Percentiles rank a stretch among this genome's conserved stretches.
phyloP scores from a whole-genome alignment of 2,797 vertebrate species.

The Arnoldichthys spilopterus region DNA sequence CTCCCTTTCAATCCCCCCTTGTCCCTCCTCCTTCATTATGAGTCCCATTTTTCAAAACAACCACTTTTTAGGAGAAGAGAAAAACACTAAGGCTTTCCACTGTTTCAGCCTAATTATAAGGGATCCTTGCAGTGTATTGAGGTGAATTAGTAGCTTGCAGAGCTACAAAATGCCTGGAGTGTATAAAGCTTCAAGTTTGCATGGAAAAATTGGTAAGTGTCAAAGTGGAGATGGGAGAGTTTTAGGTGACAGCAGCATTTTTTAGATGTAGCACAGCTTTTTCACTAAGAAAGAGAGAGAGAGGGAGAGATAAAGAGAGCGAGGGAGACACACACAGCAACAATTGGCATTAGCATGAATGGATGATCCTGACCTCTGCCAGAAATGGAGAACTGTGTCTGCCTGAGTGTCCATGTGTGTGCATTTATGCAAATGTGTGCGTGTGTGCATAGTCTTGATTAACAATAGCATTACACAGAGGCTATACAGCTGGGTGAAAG shows the following conservation, averaged over 20 bases:
- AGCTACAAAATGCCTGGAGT: background rate
- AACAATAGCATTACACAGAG: constrained; percentile 41
- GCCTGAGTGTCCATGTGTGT: constrained; percentile 1
- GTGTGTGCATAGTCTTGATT: constrained; percentile 43
- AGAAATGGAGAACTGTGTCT: constrained; percentile 15
- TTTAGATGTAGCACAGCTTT: constrained; percentile 27
- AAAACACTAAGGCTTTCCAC: background rate
- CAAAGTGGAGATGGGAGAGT: constrained; percentile 27
- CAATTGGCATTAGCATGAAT: constrained; percentile 42
- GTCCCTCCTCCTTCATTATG: background rate
- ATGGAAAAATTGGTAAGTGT: background rate
- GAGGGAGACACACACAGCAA: constrained; percentile 5
- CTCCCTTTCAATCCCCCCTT: background rate
- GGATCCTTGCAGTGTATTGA: background rate
- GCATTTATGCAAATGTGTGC: constrained; percentile 26
- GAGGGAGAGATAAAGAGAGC: constrained; percentile 6
- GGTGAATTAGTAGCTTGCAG: background rate
- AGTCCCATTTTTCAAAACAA: constrained; percentile 9
- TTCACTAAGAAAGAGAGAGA: constrained; percentile 35
- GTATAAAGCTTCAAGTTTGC: background rate
- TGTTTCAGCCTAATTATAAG: background rate
- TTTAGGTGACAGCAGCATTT: constrained; percentile 44
- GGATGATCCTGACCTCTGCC: constrained; percentile 29
- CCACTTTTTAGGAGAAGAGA: constrained; percentile 14
- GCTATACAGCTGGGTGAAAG: constrained; percentile 43